phyloP scores from a whole-genome alignment of 2,888 invertebrate species.

The Phyllotreta cruciferae region DNA sequence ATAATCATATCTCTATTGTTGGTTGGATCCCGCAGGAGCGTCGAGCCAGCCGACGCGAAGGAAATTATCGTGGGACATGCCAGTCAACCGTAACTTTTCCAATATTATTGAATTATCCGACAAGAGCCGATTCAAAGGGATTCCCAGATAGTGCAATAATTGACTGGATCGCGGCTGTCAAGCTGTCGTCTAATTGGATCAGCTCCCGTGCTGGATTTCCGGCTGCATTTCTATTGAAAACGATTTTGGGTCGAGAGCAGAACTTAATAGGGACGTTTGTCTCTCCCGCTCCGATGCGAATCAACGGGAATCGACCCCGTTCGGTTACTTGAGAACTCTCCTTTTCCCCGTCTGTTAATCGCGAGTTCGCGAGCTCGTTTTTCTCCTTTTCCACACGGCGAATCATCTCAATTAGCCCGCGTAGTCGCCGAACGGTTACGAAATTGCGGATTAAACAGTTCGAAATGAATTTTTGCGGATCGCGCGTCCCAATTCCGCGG shows the following conservation, averaged over 20 bases:
- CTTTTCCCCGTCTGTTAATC: too few relatives aligned
- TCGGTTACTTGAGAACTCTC: too few relatives aligned
- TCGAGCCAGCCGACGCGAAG: conserved; percentile 2
- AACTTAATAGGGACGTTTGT: conserved; percentile 10
- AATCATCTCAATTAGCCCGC: too few relatives aligned
- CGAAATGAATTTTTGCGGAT: background rate
- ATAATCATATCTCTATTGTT: background rate
- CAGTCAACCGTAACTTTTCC: conserved; percentile 37
- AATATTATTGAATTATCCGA: conserved; percentile 37
- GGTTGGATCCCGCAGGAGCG: background rate
- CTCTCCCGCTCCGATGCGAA: conserved; percentile 5
- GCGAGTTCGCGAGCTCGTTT: too few relatives aligned
- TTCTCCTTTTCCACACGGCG: too few relatives aligned
- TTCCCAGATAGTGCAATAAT: conserved; percentile 38
- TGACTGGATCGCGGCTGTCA: conserved; percentile 41
- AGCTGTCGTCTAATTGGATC: conserved; percentile 41
- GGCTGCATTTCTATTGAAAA: conserved; percentile 30
- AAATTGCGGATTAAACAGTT: too few relatives aligned
- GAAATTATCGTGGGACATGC: conserved; percentile 34
- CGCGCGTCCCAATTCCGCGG: background rate
- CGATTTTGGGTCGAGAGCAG: conserved; percentile 3
- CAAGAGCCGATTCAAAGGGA: conserved; percentile 36
- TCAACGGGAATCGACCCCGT: background rate
- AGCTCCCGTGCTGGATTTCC: conserved; percentile 32
- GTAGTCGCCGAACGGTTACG: too few relatives aligned